Evolutionary conservation across 30 jellyfish, hydroid and myxozoan species (phyloP).

Genomic region (Cassiopea xamachana): DNA sequence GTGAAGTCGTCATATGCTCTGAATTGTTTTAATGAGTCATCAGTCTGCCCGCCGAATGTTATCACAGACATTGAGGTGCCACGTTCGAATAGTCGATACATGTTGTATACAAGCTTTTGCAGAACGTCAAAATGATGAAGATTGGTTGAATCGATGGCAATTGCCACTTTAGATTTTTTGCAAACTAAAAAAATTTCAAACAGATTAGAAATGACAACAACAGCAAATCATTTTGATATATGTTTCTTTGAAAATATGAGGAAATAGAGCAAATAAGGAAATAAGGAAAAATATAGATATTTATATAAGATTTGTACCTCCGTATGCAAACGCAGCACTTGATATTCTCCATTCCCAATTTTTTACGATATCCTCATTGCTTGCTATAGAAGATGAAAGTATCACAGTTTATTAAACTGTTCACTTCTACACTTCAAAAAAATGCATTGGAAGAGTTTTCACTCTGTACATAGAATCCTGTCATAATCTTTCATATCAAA

Average conservation of each 20-base stretch:
- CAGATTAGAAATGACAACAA: not conserved
- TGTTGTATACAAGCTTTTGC: constrained; percentile 88
- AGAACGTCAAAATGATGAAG: constrained; percentile 95
- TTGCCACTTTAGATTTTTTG: constrained; percentile 84
- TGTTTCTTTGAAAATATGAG: not conserved
- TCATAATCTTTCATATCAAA: not conserved
- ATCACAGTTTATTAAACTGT: too few species aligned
- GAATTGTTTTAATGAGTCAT: constrained; percentile 73
- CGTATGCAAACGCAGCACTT: constrained; percentile 85
- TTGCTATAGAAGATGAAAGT: not conserved
- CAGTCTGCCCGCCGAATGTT: constrained; percentile 89
- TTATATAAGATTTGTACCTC: constrained; percentile 59
- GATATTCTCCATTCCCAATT: constrained; percentile 97
- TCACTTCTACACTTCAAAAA: too few species aligned
- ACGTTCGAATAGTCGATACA: constrained; percentile 72
- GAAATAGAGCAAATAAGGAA: too few species aligned
- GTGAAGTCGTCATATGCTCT: constrained; percentile 84
- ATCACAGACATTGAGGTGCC: constrained; percentile 88
- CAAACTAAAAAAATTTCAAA: constrained; percentile 53
- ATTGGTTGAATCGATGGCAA: constrained; percentile 91
- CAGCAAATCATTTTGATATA: not conserved
- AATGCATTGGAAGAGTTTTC: not conserved
- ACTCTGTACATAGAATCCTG: not conserved
- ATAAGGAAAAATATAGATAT: too few species aligned
- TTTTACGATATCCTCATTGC: constrained; percentile 85